Base-by-base conservation (phyloP, 2,797 vertebrate genomes). In the Malacoraja senta region DNA sequence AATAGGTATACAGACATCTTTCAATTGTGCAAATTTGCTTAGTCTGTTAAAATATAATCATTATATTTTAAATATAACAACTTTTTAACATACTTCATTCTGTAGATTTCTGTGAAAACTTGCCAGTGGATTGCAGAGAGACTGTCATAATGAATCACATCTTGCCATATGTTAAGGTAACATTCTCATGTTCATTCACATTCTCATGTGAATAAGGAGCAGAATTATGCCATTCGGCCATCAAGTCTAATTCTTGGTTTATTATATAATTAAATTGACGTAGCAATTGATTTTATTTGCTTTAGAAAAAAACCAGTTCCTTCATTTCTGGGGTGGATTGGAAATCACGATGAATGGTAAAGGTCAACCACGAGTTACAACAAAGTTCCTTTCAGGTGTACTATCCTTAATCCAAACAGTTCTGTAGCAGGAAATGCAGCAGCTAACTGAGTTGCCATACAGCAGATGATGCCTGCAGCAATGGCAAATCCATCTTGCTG, bases 141-240 rank as follows among this genome's bases (percentile, higher is more conserved):
- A 97, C 97, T 93, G 97, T 98, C 94, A 98, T 98, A 94, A 98
- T 98, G 97, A 97, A 96, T 96, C 97, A 97, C 94, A 97, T 98
- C 94, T 96, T 98, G 74, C 97, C 97, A 93, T 98, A 97, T 83
- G 97, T 98, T 94, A 98, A 98, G 97, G 97, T 98, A 94, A 93
- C 65, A 91, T 84, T 13, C 29, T 76, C 76, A 6, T 53, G 44
- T 53, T 53, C 44, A 53, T 53, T 76, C 90, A 53, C 44, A 53
- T 53, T 53, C 44, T 53, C 44, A 53, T 53, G 44, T 53, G 44
- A 53, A 53, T 53, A 53, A 53, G 44, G 44, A 53, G 44, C 44
- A 53, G 44, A 53, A 53, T 53, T 53, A 53, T 4, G 44, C 44
- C 44, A 53, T 53, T 53, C 4, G 44, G 44, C 44, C 44, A 53